Base-by-base conservation (phyloP, 30 jellyfish, hydroid and myxozoan species). In the Aurelia aurita region DNA sequence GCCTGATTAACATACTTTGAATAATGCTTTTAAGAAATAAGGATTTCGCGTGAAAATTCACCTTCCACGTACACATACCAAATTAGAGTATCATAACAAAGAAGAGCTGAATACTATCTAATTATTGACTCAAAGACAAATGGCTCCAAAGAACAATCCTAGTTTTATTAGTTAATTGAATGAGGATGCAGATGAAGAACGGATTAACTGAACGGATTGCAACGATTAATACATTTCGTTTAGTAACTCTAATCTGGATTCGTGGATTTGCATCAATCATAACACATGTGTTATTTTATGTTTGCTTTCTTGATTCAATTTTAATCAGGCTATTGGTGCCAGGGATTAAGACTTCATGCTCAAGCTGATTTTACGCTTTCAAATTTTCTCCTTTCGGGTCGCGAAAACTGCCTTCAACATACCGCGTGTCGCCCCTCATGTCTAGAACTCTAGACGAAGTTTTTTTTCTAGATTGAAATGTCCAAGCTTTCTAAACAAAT, bases 271-370 rank as follows among this genome's bases (percentile, higher is more conserved):
- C 46, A 59, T 58, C 28, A 34, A 16, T 57, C 75, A 31, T 35
- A 78, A 16, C 79, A 63, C 89, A 64, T 78, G 80, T 78, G 79
- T 44, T 78, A 64, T 78, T 62, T 78, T 72, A 58, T 78, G 89
- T 78, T 62, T 78, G 76, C 89, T 60, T 78, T 78, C 13, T 39
- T 78, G 89, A 61, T 78, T 78, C 80, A 78, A 35, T 31, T 69
- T 59, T 44, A 26, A 22, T 23, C 28, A 49, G 14, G 31, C 46
- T 45, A 29, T 62, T 58, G 89, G 89, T 58, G 89, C 89, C 89
- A 62, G 22, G 45, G 79, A 78, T 78, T 78, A 61, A 23, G 58
- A 44, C 46, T 15, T 20, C 53, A 23, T 45, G 29, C 39, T 16
- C 79, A 57, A 78, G 73, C 76, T 69, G 62, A 78, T 78, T 63